Evolutionary conservation across 2,797 vertebrate genomes (phyloP), one percentile per base, ranked within the genome.

Genomic region (Orestias chungarensis): DNA sequence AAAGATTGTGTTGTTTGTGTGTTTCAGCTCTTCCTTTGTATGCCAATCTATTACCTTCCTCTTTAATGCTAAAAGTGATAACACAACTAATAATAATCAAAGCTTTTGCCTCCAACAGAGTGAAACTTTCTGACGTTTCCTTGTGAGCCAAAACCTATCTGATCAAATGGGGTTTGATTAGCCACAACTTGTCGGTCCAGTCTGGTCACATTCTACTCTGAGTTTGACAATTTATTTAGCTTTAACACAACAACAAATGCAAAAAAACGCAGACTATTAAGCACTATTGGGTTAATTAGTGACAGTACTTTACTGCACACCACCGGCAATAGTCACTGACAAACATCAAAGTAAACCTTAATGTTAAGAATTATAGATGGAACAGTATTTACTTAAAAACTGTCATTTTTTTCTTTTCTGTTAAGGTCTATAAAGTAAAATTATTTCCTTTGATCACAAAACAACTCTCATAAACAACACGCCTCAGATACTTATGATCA

Each of bases 171-270:
- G 17, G 25, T 43, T 44, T 78, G 38, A 76, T 35, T 25, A 0
- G 12, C 64, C 80, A 83, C 87, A 83, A 71, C 90, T 88, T 15
- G 68, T 61, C 55, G 27, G 46, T 83, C 92, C 84, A 75, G 93
- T 91, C 52, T 1, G 61, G 75, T 91, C 25, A 81, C 91, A 93
- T 93, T 93, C 80, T 89, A 38, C 27, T 18, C 47, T 59, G 40
- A 75, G 50, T 61, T 57, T 31, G 7, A 33, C 61, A 52, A n/a
- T 67, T 35, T 27, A 54, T 47, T 31, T 66, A 11, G 15, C 71
- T 4, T 49, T 11, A 76, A 6, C 38, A 46, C 42, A 73, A 62
- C 31, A 46, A 31, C 1, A 35, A 66, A 43, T 44, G 42, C 33
- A 66, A 27, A 75, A 62, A 27, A 38, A 5, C 11, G 33, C 14